Evolutionary conservation across 2,888 invertebrate genomes (phyloP), one percentile per base, ranked within the genome.

Genomic region (Taphrorychus bicolor): DNA sequence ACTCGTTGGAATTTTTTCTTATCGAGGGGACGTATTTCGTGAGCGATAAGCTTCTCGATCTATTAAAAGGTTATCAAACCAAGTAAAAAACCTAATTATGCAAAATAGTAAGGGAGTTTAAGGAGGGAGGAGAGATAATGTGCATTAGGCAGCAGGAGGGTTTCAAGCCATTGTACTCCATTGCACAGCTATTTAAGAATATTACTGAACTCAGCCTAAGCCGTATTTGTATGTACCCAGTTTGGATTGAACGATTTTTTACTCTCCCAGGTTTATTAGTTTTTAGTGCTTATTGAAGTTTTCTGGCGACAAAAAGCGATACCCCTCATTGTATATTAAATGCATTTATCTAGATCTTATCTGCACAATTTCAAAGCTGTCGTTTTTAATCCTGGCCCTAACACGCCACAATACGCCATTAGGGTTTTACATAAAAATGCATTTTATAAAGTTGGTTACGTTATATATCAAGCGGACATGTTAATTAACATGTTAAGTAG

Each of bases 401-500:
- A 57, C 40, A 41, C 32, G 57, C 58, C 16, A 59, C 17, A 49
- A 11, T 49, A 58, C n/a, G 14, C 19, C 24, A 59, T 49, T 48
- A 59, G 49, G 49, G 22, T 59, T 59, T 49, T 59, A 42, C 45
- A 58, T 58, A 41, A 45, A 45, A 58, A 58, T 49, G 59, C 49
- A 49, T 49, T 59, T 49, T 59, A 49, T 23, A 58, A 45, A 58
- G 59, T 18, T 59, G 52, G 51, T 59, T 51, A 21, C 22, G 51
- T 24, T 52, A 51, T 59, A 40, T 51, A 51, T 59, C 51, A 51
- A 51, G 18, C 11, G n/a, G 42, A 53, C 60, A 52, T 60, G 52
- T 60, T 60, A 51, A 60, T 60, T 53, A 60, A 41, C 40, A 32
- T 53, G 42, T 21, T 53, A 59, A 59, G 40, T 59, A 53, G 53